Evolutionary conservation across 2,113 vertebrate species (phyloP).

Genomic region (Serilophus lunatus): DNA sequence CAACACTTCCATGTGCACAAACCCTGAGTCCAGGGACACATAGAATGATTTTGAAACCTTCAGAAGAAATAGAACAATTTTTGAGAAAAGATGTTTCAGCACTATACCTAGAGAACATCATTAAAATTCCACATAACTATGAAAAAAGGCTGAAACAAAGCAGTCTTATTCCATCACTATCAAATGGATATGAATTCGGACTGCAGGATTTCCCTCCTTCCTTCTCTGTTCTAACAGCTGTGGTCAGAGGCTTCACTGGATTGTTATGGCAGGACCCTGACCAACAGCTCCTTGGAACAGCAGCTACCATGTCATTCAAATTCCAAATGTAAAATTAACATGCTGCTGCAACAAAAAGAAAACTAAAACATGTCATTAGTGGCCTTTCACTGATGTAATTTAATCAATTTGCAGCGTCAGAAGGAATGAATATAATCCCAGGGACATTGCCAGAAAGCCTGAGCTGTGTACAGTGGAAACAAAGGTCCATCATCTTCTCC

Average conservation of each 20-base stretch:
- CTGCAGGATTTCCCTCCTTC: neutral
- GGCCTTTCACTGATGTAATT: conserved; percentile 48
- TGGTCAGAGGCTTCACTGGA: neutral
- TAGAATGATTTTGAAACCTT: neutral
- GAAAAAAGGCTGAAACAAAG: neutral
- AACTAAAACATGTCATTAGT: conserved; percentile 45
- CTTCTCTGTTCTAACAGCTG: neutral
- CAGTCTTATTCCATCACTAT: neutral
- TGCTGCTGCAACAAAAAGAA: neutral
- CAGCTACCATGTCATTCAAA: neutral
- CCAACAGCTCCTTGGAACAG: neutral
- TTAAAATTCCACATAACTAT: neutral
- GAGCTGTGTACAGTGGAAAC: neutral
- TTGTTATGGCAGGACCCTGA: neutral
- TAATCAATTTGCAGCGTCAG: conserved; percentile 52
- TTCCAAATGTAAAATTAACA: conserved; percentile 1
- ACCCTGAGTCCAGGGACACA: neutral
- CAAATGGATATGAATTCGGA: neutral
- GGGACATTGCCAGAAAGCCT: neutral
- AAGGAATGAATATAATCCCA: conserved; percentile 22
- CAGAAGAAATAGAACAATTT: neutral
- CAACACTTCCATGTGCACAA: neutral
- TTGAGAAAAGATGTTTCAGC: neutral
- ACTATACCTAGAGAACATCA: neutral
- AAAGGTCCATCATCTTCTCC: neutral